Evolutionary conservation across 1,140 invertebrate genomes (phyloP).

Genomic region (Cecropterus lyciades): DNA sequence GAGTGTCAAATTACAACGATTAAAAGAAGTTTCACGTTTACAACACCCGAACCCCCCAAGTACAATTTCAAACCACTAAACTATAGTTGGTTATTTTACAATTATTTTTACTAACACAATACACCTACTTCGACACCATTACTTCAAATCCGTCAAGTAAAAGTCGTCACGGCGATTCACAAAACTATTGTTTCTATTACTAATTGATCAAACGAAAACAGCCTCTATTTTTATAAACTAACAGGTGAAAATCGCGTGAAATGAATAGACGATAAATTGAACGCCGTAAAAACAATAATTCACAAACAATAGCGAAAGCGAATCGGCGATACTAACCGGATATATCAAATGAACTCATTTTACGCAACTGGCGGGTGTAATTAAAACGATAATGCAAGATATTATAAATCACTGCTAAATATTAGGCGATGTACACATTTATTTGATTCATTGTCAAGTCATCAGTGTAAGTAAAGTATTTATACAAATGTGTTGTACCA

Average conservation of each 20-base stretch:
- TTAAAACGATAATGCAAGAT: constrained; percentile 16
- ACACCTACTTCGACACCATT: constrained; percentile 9
- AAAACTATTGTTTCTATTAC: constrained; percentile 6
- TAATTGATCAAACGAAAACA: neutral
- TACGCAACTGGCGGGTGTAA: constrained; percentile 15
- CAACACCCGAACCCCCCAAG: no score
- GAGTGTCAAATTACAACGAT: no score
- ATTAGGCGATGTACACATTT: neutral
- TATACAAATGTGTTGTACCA: no score
- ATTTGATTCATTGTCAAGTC: neutral
- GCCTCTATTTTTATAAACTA: no score
- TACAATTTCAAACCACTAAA: neutral
- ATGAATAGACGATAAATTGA: neutral
- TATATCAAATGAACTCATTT: constrained; percentile 24
- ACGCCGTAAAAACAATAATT: constrained; percentile 16
- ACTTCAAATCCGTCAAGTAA: constrained; percentile 8
- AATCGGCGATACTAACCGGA: constrained; percentile 34
- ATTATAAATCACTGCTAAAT: constrained; percentile 10
- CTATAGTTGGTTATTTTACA: neutral
- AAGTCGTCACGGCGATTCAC: constrained; percentile 22
- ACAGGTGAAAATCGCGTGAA: neutral
- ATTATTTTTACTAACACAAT: constrained; percentile 8
- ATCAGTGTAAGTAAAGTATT: no score
- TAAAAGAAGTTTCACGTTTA: no score
- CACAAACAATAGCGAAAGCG: constrained; percentile 43